Conservation (phyloP, 2,113 vertebrate genomes). For the Cromileptes altivelis region DNA sequence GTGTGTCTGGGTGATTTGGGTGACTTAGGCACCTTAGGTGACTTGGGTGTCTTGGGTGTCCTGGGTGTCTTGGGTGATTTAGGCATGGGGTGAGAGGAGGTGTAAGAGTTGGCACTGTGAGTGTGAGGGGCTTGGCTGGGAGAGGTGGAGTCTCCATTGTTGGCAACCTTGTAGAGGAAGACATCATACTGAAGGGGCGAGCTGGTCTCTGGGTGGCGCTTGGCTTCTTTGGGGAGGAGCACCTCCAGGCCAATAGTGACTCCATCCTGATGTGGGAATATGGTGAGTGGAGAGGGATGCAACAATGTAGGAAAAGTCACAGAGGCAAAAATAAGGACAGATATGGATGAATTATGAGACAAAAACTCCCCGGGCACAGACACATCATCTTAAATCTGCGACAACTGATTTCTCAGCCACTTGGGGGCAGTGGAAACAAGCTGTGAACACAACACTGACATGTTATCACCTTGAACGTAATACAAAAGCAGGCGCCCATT, state of each 20-base stretch:
- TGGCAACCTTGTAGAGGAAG: slow-evolving; percentile 83
- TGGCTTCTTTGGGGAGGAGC: slow-evolving; percentile 84
- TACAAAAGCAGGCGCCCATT: not conserved
- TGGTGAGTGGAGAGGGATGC: slow-evolving; percentile 59
- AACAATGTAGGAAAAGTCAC: slow-evolving; percentile 55
- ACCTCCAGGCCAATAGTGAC: slow-evolving; percentile 86
- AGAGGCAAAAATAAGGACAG: slow-evolving; percentile 25
- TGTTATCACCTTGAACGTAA: not conserved
- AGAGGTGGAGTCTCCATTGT: slow-evolving; percentile 63
- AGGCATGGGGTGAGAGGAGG: slow-evolving; percentile 51
- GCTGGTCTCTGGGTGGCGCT: slow-evolving; percentile 73
- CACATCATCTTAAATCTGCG: not conserved
- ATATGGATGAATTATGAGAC: slow-evolving; percentile 7
- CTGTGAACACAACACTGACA: not conserved
- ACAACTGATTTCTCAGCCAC: not conserved
- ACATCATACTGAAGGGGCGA: slow-evolving; percentile 82
- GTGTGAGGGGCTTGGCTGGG: slow-evolving; percentile 29
- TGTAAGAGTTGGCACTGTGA: slow-evolving; percentile 46
- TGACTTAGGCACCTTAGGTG: slow-evolving; percentile 60
- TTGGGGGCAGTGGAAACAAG: not conserved
- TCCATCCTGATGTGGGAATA: slow-evolving; percentile 79
- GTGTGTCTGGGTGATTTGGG: slow-evolving; percentile 56
- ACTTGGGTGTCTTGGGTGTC: slow-evolving; percentile 55
- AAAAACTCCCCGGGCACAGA: not conserved
- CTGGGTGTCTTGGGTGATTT: slow-evolving; percentile 70